Evolutionary conservation across 2,113 vertebrate species (phyloP).

Genomic region (Notechis scutatus): DNA sequence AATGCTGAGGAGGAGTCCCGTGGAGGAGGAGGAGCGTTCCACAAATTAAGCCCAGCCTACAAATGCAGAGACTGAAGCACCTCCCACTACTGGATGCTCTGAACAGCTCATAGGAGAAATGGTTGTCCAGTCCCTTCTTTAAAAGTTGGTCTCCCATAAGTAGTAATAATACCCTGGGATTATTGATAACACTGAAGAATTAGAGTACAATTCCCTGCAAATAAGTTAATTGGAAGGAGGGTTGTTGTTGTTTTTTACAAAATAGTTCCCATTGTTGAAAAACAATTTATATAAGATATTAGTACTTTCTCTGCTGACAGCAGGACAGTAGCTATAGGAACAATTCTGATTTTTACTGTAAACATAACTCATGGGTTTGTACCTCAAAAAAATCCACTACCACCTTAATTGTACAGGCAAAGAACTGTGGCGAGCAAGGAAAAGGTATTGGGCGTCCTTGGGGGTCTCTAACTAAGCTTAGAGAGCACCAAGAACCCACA

Average conservation of each 20-base stretch:
- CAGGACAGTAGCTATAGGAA: constrained; percentile 63
- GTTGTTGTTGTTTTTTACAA: constrained; percentile 27
- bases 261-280: constrained; percentile 47
- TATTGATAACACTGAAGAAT: constrained; percentile 38
- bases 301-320: constrained; percentile 26
- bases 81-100: no score
- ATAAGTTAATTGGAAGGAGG: not conserved
- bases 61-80: no score
- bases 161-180: constrained; percentile 21
- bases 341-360: constrained; percentile 52
- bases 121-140: not conserved
- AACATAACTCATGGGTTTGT: constrained; percentile 38
- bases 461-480: not conserved
- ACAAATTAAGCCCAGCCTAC: no score
- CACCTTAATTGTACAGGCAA: constrained; percentile 35
- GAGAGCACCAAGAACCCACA: not conserved
- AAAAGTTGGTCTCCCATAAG: constrained; percentile 24
- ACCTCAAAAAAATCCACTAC: constrained; percentile 34
- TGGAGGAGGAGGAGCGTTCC: no score
- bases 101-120: no score
- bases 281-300: constrained; percentile 25
- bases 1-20: no score
- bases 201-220: constrained; percentile 41
- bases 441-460: not conserved
- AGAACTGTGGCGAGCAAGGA: constrained; percentile 30